Conservation (phyloP, 2,797 vertebrate genomes). For the Holocentrus rufus region DNA sequence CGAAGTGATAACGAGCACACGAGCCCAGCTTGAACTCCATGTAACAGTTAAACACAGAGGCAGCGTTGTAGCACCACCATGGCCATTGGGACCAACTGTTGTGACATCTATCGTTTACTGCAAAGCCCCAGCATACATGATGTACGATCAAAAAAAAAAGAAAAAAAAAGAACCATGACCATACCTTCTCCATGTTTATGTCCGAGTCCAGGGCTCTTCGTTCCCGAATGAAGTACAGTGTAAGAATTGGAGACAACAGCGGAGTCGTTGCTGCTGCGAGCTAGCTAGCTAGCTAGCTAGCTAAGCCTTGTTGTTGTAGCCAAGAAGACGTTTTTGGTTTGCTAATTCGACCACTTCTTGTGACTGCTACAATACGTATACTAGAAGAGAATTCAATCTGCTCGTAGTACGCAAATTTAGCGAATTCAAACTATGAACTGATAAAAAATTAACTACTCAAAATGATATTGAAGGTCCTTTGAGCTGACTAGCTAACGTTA, state of each 20-base stretch:
- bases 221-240: background rate
- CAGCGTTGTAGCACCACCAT: too few relatives aligned
- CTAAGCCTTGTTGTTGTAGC: slow-evolving; percentile 50
- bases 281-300: slow-evolving; percentile 43
- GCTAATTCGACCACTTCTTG: slow-evolving; percentile 12
- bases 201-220: slow-evolving; percentile 1
- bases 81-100: too few relatives aligned
- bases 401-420: background rate
- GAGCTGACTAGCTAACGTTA: slow-evolving; percentile 22
- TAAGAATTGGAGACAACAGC: slow-evolving; percentile 8
- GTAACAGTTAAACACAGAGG: too few relatives aligned
- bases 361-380: background rate
- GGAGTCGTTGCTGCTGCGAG: slow-evolving; percentile 27
- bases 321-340: slow-evolving; percentile 41
- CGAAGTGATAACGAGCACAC: too few relatives aligned
- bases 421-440: background rate
- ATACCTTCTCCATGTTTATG: slow-evolving; percentile 76
- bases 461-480: background rate
- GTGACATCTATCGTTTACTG: too few relatives aligned
- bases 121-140: too few relatives aligned
- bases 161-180: background rate
- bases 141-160: background rate
- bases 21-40: too few relatives aligned
- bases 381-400: background rate
- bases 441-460: background rate